Conservation (phyloP, 92 coral and sea anemone genomes). For the Palythoa grandiflora region DNA sequence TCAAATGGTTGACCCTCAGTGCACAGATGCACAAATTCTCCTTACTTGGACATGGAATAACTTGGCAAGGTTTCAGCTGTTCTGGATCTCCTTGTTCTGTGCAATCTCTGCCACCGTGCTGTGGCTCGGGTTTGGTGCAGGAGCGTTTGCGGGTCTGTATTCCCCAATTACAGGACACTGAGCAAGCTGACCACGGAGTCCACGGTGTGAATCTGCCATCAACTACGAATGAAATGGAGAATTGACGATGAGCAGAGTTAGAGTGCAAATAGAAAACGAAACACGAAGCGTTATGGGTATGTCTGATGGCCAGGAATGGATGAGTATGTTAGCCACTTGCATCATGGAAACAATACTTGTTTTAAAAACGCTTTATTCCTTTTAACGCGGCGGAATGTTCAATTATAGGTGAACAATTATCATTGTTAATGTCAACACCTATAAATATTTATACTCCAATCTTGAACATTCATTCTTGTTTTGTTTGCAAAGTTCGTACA, state of each 20-base stretch:
- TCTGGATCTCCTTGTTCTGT: slow-evolving; percentile 95
- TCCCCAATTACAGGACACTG: slow-evolving; percentile 88
- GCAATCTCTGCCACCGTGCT: slow-evolving; percentile 98
- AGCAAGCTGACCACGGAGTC: slow-evolving; percentile 97
- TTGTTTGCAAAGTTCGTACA: too few species aligned
- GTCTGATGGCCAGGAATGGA: not conserved
- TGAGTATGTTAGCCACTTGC: not conserved
- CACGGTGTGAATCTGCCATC: slow-evolving; percentile 91
- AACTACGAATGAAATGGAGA: slow-evolving; percentile 62
- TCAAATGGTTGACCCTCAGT: not conserved
- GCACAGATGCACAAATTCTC: not conserved
- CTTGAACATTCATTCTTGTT: too few species aligned
- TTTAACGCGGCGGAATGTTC: too few species aligned
- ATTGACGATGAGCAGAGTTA: not conserved
- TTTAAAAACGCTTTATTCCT: too few species aligned
- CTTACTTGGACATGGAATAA: slow-evolving; percentile 96
- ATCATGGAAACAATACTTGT: too few species aligned
- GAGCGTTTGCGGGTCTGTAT: slow-evolving; percentile 88
- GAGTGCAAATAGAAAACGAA: not conserved
- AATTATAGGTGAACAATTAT: too few species aligned
- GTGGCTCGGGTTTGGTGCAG: slow-evolving; percentile 94
- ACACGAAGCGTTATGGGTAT: not conserved
- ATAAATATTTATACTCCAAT: too few species aligned
- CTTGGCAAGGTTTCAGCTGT: slow-evolving; percentile 89
- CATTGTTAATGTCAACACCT: too few species aligned